Evolutionary conservation across 2,888 invertebrate species (phyloP).

Genomic region (Torymus aiolomorphi): DNA sequence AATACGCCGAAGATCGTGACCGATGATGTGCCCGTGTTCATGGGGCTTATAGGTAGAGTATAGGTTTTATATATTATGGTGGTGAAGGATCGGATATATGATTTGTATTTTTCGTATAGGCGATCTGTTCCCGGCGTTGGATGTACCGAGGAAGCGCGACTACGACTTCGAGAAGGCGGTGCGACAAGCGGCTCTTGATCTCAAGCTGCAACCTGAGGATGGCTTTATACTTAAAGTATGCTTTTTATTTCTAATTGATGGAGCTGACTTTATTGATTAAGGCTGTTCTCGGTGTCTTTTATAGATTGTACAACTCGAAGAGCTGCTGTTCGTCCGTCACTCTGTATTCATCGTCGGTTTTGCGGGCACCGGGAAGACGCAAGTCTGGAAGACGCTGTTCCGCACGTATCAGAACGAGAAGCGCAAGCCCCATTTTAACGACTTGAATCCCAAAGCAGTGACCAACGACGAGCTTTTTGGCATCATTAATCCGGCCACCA

Average conservation of each 20-base stretch:
- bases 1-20: conserved; percentile 96
- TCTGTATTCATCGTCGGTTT: conserved; percentile 92
- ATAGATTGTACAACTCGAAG: conserved; percentile 93
- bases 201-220: conserved; percentile 93
- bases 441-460: conserved; percentile 96
- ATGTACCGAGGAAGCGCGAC: conserved; percentile 92
- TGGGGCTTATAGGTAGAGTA: conserved; percentile 89
- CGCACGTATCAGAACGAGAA: conserved; percentile 90
- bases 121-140: conserved; percentile 93
- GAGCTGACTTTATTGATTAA: conserved; percentile 14
- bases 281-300: conserved; percentile 12
- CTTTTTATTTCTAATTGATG: conserved; percentile 7
- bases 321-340: conserved; percentile 94
- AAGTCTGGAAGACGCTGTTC: conserved; percentile 94
- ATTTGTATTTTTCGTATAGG: conserved; percentile 58
- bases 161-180: conserved; percentile 89
- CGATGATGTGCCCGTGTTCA: conserved; percentile 93
- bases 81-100: background rate
- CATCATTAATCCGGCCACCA: conserved; percentile 92
- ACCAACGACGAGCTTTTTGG: conserved; percentile 97
- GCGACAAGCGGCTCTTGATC: conserved; percentile 85
- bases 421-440: conserved; percentile 88
- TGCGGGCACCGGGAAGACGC: conserved; percentile 94
- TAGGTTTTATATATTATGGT: too few species aligned
- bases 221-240: conserved; percentile 88